Evolutionary conservation across 2,113 vertebrate species (phyloP).

Genomic region (Entosphenus tridentatus): DNA sequence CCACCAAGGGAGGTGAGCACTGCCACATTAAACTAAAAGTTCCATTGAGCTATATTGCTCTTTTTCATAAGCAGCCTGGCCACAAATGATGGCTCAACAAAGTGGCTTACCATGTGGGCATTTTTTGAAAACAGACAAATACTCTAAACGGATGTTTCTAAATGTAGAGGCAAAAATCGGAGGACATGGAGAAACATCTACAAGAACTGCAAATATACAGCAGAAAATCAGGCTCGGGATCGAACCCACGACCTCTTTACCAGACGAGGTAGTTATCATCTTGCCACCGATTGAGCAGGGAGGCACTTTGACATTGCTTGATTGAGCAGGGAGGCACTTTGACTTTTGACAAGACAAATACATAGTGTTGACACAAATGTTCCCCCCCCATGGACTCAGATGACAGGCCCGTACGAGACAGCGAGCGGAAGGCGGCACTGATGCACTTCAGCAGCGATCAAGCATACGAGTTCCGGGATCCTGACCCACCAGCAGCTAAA

Average conservation of each 20-base stretch:
- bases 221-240: background rate
- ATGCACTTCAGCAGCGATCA: constrained; percentile 27
- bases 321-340: background rate
- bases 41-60: too few species aligned
- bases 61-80: too few species aligned
- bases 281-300: background rate
- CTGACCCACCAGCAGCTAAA: constrained; percentile 2
- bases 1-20: too few species aligned
- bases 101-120: too few species aligned
- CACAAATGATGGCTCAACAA: too few species aligned
- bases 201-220: too few species aligned
- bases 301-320: background rate
- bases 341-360: background rate
- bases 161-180: too few species aligned
- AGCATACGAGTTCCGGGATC: constrained; percentile 11
- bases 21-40: too few species aligned
- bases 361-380: background rate
- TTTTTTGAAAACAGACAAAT: too few species aligned
- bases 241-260: background rate
- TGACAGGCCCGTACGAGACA: constrained; percentile 27
- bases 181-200: too few species aligned
- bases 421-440: constrained; percentile 25
- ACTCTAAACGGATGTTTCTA: too few species aligned
- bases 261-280: constrained; percentile 5
- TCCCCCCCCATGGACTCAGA: constrained; percentile 16